Conservation (phyloP, 2,113 vertebrate genomes). For the Tenrec ecaudatus region DNA sequence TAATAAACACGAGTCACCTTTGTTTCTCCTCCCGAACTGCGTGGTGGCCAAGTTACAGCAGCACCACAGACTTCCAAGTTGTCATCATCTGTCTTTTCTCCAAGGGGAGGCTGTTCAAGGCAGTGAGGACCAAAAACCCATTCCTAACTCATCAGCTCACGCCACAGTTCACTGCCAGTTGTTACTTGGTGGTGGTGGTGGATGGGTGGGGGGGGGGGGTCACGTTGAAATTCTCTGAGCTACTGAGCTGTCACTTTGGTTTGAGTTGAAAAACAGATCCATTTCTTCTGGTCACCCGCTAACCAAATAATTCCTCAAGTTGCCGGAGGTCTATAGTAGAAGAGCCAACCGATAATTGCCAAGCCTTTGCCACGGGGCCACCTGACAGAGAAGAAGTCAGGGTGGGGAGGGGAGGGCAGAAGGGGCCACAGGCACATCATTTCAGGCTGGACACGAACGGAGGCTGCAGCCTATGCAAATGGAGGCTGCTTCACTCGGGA, state of each 20-base stretch:
- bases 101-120: conserved; percentile 28
- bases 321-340: background rate
- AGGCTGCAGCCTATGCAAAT: background rate
- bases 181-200: background rate
- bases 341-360: background rate
- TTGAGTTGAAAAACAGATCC: background rate
- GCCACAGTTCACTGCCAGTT: conserved; percentile 1
- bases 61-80: background rate
- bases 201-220: background rate
- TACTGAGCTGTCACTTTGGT: background rate
- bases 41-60: background rate
- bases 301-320: conserved; percentile 8
- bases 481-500: background rate
- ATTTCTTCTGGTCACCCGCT: background rate
- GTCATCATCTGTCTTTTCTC: conserved; percentile 23
- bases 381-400: no score
- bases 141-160: conserved; percentile 44
- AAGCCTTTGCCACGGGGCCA: background rate
- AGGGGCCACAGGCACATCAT: fast-evolving
- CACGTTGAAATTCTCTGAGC: background rate
- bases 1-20: background rate
- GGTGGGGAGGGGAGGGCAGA: fast-evolving
- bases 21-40: background rate
- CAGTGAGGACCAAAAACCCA: background rate
- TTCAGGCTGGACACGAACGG: fast-evolving